phyloP scores from a whole-genome alignment of 2,888 invertebrate genomes.

The Spodoptera exigua region DNA sequence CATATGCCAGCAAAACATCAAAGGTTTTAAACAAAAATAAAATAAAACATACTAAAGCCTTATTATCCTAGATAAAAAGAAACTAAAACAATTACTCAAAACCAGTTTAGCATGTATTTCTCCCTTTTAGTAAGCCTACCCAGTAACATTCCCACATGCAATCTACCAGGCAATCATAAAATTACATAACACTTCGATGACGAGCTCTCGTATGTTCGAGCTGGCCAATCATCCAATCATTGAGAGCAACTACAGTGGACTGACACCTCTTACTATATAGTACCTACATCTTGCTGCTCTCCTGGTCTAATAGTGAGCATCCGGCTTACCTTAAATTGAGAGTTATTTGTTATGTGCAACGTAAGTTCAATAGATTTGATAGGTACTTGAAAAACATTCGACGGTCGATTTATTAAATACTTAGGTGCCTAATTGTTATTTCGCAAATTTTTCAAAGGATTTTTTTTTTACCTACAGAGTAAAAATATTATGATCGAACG shows the following conservation, averaged over 20 bases:
- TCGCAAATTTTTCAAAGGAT: too few relatives aligned
- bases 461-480: too few relatives aligned
- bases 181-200: constrained; percentile 55
- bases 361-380: constrained; percentile 22
- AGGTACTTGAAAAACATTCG: not conserved
- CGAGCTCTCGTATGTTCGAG: constrained; percentile 50
- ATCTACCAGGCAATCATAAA: constrained; percentile 50
- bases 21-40: too few relatives aligned
- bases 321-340: constrained; percentile 33
- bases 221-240: constrained; percentile 61
- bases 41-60: too few relatives aligned
- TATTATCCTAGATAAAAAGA: too few relatives aligned
- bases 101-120: too few relatives aligned
- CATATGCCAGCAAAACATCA: too few relatives aligned
- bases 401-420: too few relatives aligned
- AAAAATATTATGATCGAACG: too few relatives aligned
- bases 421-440: too few relatives aligned
- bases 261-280: constrained; percentile 38
- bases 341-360: constrained; percentile 16
- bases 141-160: constrained; percentile 25
- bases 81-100: too few relatives aligned
- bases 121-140: too few relatives aligned
- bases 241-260: constrained; percentile 35
- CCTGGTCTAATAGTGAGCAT: constrained; percentile 41
- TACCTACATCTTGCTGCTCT: constrained; percentile 39